phyloP scores from a whole-genome alignment of 2,888 invertebrate species.

The Ophioninae sp. region DNA sequence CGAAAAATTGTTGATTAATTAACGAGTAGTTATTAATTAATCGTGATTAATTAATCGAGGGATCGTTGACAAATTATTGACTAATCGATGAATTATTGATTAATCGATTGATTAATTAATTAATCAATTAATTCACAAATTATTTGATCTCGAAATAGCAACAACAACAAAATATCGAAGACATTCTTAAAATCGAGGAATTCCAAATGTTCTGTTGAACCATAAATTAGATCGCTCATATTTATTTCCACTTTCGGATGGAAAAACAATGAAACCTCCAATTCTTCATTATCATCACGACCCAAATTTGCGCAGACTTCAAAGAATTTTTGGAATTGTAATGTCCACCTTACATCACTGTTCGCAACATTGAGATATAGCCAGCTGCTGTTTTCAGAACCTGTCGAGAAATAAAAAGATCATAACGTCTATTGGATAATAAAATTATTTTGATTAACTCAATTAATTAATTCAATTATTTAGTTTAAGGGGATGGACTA shows the following conservation, averaged over 20 bases:
- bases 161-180: not conserved
- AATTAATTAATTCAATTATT: too few relatives aligned
- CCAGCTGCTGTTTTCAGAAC: not conserved
- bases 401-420: not conserved
- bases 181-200: not conserved
- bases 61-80: too few relatives aligned
- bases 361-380: not conserved
- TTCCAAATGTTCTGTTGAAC: not conserved
- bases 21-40: too few relatives aligned
- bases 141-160: too few relatives aligned
- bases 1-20: too few relatives aligned
- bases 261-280: not conserved
- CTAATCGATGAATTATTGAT: too few relatives aligned
- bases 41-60: too few relatives aligned
- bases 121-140: too few relatives aligned
- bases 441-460: not conserved
- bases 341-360: not conserved
- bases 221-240: not conserved
- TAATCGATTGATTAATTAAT: too few relatives aligned
- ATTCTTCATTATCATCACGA: not conserved
- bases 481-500: too few relatives aligned
- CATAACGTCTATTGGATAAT: not conserved
- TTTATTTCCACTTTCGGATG: not conserved
- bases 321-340: not conserved
- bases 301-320: not conserved